Conservation (phyloP, 2,888 invertebrate species). For the Calameuta pallipes region DNA sequence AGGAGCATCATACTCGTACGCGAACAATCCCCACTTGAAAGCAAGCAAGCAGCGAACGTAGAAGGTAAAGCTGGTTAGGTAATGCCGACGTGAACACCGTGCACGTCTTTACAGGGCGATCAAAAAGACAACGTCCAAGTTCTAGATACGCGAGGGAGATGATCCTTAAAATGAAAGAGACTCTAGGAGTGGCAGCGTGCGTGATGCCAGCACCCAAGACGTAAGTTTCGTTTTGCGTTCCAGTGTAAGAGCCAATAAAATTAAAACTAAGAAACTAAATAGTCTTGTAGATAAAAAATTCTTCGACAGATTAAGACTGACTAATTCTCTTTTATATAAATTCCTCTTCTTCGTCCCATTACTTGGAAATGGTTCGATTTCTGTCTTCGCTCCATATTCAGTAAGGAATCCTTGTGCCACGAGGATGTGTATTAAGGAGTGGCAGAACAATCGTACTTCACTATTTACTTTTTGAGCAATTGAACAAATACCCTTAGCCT, state of each 20-base stretch:
- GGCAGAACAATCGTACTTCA: neutral
- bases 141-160: neutral
- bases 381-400: neutral
- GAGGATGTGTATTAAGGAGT: neutral
- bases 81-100: constrained; percentile 40
- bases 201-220: neutral
- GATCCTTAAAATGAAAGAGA: neutral
- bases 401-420: neutral
- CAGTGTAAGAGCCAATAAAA: neutral
- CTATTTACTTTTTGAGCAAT: neutral
- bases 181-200: neutral
- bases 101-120: constrained; percentile 6
- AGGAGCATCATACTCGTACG: constrained; percentile 41
- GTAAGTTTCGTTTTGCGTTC: neutral
- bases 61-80: constrained; percentile 55
- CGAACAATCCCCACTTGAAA: constrained; percentile 45
- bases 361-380: neutral
- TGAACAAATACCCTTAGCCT: neutral
- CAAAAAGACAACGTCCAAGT: constrained; percentile 28
- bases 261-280: neutral
- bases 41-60: constrained; percentile 43
- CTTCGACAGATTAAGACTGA: neutral
- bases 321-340: neutral
- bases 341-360: neutral
- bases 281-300: neutral